These are phyloP conservation scores for Cassiopea xamachana DNA, from an alignment of 30 jellyfish, hydroid and myxozoan species.

Conservation along the genomic window DNA sequence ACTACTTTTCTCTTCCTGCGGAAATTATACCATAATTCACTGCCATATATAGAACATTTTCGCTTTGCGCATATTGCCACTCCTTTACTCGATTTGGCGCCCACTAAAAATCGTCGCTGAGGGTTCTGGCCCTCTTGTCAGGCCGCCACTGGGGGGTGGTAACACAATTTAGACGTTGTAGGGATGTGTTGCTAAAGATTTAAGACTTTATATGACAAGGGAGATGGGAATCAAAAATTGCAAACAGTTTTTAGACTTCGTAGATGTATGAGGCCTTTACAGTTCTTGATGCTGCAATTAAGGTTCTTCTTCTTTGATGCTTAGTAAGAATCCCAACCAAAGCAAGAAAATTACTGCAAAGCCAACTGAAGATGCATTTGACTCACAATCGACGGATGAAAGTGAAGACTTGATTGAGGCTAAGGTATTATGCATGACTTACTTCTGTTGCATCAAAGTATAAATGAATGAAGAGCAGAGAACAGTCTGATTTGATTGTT, in stretches of 20 bases:
- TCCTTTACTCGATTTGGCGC: background rate
- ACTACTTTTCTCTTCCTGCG: background rate
- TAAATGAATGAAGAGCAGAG: background rate
- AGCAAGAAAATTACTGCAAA: background rate
- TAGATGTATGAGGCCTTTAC: too few relatives aligned
- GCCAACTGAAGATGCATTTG: background rate
- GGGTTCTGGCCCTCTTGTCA: background rate
- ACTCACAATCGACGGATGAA: conserved; percentile 10
- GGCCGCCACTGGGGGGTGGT: background rate
- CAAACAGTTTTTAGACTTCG: too few relatives aligned
- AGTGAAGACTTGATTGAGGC: conserved; percentile 61
- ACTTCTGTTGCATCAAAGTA: background rate
- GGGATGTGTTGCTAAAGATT: too few relatives aligned
- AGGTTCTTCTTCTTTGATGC: too few relatives aligned
- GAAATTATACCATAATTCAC: background rate
- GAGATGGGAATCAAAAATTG: too few relatives aligned
- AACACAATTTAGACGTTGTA: too few relatives aligned
- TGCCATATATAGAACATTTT: background rate
- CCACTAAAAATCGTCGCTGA: too few relatives aligned
- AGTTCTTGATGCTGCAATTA: too few relatives aligned
- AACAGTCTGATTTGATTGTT: too few relatives aligned
- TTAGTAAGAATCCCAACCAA: background rate
- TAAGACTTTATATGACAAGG: too few relatives aligned
- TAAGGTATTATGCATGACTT: conserved; percentile 9
- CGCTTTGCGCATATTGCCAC: background rate